phyloP scores from a whole-genome alignment of 2,113 vertebrate genomes.

The Isichthys henryi region DNA sequence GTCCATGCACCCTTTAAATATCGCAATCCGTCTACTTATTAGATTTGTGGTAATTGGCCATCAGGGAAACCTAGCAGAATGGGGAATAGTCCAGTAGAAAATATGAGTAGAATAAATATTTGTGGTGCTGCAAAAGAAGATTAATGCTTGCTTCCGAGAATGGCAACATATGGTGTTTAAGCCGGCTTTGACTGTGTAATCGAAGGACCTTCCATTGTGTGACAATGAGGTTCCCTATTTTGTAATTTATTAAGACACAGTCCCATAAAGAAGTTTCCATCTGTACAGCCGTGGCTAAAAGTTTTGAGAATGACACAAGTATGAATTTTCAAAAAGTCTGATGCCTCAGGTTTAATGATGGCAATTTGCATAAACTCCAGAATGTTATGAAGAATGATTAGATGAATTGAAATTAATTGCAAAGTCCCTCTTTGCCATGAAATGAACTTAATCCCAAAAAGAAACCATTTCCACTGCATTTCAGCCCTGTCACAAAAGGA shows the following conservation, averaged over 20 bases:
- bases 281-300: background rate
- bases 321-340: too few species aligned
- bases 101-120: background rate
- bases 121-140: background rate
- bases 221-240: background rate
- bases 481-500: too few species aligned
- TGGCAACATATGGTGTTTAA: background rate
- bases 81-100: background rate
- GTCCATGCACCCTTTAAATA: background rate
- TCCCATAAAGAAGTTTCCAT: background rate
- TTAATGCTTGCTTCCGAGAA: background rate
- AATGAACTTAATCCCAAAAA: background rate
- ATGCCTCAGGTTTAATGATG: too few species aligned
- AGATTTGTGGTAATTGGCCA: background rate
- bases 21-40: background rate
- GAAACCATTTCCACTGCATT: too few species aligned
- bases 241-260: background rate
- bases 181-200: background rate
- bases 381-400: too few species aligned
- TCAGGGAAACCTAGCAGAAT: background rate
- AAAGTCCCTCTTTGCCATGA: background rate
- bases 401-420: too few species aligned
- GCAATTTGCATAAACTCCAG: too few species aligned
- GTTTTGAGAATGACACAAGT: too few species aligned
- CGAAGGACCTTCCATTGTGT: background rate